Conservation (phyloP, 2,113 vertebrate genomes). For the Bolborhynchus lineola region DNA sequence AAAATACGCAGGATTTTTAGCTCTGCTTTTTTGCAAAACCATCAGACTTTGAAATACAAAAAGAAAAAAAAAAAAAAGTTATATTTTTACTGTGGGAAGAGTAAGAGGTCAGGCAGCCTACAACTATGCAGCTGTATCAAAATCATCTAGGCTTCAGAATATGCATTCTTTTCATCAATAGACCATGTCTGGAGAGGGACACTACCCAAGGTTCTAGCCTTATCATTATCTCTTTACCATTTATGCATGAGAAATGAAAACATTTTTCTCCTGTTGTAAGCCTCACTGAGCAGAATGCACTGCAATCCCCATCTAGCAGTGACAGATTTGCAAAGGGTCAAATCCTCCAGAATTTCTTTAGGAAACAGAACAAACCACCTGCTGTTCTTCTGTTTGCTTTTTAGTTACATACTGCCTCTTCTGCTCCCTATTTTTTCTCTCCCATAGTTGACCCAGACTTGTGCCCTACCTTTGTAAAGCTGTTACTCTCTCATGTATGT, state of each 20-base stretch:
- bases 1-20: not conserved
- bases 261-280: not conserved
- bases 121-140: not conserved
- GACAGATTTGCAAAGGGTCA: not conserved
- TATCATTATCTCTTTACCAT: not conserved
- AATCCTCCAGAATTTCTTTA: not conserved
- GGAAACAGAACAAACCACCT: not conserved
- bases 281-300: not conserved
- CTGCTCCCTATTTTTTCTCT: not conserved
- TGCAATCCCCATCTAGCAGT: not conserved
- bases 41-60: not conserved
- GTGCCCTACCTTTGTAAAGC: not conserved
- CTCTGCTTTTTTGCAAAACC: slow-evolving; percentile 12
- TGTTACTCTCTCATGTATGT: not conserved
- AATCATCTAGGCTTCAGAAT: not conserved
- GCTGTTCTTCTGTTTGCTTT: not conserved
- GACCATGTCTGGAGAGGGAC: not conserved
- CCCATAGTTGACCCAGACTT: not conserved
- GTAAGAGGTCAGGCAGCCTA: not conserved
- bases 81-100: not conserved
- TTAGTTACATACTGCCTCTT: not conserved
- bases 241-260: not conserved
- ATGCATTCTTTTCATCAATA: not conserved
- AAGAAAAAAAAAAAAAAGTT: not conserved
- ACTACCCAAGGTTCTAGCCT: not conserved